Evolutionary conservation across 2,888 invertebrate genomes (phyloP).

Genomic region (Xestia rhomboidea): DNA sequence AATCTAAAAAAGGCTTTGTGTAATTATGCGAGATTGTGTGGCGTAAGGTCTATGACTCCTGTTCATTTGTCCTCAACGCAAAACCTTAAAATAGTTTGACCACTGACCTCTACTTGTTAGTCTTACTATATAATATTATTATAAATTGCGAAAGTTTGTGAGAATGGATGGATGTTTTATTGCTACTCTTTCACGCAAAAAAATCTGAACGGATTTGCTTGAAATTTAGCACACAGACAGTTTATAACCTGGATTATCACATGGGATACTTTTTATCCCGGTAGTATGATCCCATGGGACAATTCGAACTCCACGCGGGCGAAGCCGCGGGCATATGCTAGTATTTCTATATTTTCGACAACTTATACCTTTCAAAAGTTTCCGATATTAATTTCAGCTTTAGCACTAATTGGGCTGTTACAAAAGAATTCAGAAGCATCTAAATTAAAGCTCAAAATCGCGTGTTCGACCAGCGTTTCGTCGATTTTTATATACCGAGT

Average conservation of each 20-base stretch:
- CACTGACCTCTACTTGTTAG: not conserved
- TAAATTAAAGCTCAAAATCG: conserved; percentile 26
- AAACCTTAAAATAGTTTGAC: not conserved
- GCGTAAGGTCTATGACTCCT: not conserved
- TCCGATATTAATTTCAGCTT: not conserved
- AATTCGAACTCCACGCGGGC: too few species aligned
- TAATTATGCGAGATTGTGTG: not conserved
- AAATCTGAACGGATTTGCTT: too few species aligned
- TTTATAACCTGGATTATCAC: too few species aligned
- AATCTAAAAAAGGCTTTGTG: not conserved
- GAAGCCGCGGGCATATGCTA: too few species aligned
- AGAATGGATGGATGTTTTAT: too few species aligned
- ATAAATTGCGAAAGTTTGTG: too few species aligned
- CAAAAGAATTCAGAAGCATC: conserved; percentile 6
- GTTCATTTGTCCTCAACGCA: not conserved
- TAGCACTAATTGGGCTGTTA: not conserved
- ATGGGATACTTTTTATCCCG: too few species aligned
- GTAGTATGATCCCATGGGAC: too few species aligned
- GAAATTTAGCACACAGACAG: too few species aligned
- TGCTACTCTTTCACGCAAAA: too few species aligned
- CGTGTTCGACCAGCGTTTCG: conserved; percentile 34
- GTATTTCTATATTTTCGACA: too few species aligned
- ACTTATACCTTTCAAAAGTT: not conserved
- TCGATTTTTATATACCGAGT: conserved; percentile 19
- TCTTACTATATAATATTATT: too few species aligned